phyloP scores from a whole-genome alignment of 2,888 invertebrate species.

The Aricia artaxerxes region DNA sequence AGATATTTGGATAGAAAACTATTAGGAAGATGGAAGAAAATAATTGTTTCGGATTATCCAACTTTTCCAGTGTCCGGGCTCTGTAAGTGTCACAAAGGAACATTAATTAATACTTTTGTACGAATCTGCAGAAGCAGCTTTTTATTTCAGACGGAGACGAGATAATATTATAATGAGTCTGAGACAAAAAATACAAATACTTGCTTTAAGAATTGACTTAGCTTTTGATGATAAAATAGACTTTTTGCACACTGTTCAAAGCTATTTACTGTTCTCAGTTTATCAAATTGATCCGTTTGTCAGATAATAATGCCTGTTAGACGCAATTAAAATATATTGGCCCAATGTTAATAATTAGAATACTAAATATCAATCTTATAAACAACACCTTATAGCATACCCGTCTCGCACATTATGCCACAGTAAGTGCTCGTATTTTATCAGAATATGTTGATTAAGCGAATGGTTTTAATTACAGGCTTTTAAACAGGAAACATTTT shows the following conservation, averaged over 20 bases:
- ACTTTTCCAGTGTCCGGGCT: not conserved
- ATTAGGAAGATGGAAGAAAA: not conserved
- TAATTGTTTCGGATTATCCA: not conserved
- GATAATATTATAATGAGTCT: not conserved
- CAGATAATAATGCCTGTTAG: too few relatives aligned
- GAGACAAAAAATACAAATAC: not conserved
- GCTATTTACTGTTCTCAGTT: too few relatives aligned
- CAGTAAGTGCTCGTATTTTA: constrained; percentile 32
- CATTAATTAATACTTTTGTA: not conserved
- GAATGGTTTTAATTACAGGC: constrained; percentile 38
- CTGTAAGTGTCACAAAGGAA: not conserved
- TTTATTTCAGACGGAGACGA: not conserved
- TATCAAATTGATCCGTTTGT: too few relatives aligned
- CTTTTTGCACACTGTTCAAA: too few relatives aligned
- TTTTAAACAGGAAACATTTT: constrained; percentile 26
- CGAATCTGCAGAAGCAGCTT: not conserved
- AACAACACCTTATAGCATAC: not conserved
- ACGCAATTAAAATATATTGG: too few relatives aligned
- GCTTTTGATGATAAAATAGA: too few relatives aligned
- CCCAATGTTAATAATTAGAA: too few relatives aligned
- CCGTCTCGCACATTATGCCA: not conserved
- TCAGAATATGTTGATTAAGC: constrained; percentile 38
- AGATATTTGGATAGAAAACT: not conserved
- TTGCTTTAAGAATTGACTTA: too few relatives aligned
- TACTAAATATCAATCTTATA: too few relatives aligned